A percentile compares a stretch with the other conserved stretches of the same genome.
These are phyloP conservation scores for Amphipoea lucens DNA, from an alignment of 2,888 invertebrate species.

Conservation along the genomic window DNA sequence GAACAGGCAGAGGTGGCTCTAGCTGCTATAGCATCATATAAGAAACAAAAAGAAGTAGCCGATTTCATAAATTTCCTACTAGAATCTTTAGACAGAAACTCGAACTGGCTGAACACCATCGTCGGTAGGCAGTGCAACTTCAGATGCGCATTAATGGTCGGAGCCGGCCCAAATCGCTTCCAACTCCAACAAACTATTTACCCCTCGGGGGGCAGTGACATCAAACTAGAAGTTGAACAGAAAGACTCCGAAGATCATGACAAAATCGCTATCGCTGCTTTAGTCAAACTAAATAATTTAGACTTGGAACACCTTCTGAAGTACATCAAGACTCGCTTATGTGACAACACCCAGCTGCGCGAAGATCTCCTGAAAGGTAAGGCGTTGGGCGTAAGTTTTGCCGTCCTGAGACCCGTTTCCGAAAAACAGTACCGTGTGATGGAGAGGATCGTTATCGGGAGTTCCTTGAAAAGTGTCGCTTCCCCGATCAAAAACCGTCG, in stretches of 20 bases:
- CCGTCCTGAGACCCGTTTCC: slow-evolving; percentile 80
- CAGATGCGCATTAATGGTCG: slow-evolving; percentile 82
- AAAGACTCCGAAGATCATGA: slow-evolving; percentile 85
- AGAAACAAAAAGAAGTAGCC: slow-evolving; percentile 82
- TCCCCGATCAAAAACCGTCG: slow-evolving; percentile 76
- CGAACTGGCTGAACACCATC: slow-evolving; percentile 81
- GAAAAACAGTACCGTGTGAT: slow-evolving; percentile 83
- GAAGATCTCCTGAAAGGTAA: slow-evolving; percentile 84
- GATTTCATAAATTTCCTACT: slow-evolving; percentile 84
- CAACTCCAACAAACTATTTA: slow-evolving; percentile 85
- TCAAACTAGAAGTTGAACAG: slow-evolving; percentile 84
- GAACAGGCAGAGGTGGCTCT: slow-evolving; percentile 82
- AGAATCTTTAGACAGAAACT: slow-evolving; percentile 81
- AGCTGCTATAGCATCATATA: slow-evolving; percentile 83
- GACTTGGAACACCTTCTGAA: slow-evolving; percentile 80
- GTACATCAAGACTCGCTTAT: slow-evolving; percentile 80
- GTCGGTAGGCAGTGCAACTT: slow-evolving; percentile 81
- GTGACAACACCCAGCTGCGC: slow-evolving; percentile 76
- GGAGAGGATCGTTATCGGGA: slow-evolving; percentile 81
- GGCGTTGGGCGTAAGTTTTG: slow-evolving; percentile 81
- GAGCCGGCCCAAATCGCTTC: slow-evolving; percentile 86
- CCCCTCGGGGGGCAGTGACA: slow-evolving; percentile 76
- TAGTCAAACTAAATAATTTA: slow-evolving; percentile 77
- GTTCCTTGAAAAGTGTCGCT: slow-evolving; percentile 71
- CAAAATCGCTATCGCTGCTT: slow-evolving; percentile 84